Conservation (phyloP, 53 echinoderm and acorn worm species). For the Temnopleurus reevesii region DNA sequence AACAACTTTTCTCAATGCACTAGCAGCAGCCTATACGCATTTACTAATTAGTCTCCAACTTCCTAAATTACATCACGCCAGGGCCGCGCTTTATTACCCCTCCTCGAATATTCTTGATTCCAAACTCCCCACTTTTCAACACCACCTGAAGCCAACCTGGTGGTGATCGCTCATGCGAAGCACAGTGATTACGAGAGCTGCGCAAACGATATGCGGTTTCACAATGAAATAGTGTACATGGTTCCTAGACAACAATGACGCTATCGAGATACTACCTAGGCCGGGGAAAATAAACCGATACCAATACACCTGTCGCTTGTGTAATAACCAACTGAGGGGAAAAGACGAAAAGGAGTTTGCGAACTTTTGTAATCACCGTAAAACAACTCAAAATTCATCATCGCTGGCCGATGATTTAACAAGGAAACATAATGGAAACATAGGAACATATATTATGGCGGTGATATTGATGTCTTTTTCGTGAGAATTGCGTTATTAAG, state of each 20-base stretch:
- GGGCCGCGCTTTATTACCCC: too few species aligned
- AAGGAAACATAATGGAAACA: not conserved
- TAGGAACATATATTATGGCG: not conserved
- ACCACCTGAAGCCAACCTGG: too few species aligned
- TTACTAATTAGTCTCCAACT: too few species aligned
- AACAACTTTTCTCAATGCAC: too few species aligned
- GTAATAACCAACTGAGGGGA: not conserved
- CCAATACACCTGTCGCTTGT: not conserved
- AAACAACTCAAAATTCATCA: slow-evolving; percentile 39
- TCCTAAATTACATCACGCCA: too few species aligned
- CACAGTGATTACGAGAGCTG: not conserved
- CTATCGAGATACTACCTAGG: slow-evolving; percentile 48
- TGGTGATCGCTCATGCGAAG: not conserved
- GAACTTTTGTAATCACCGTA: slow-evolving; percentile 7
- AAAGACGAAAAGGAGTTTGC: not conserved
- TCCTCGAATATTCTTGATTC: too few species aligned
- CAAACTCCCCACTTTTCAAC: too few species aligned
- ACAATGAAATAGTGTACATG: slow-evolving; percentile 56
- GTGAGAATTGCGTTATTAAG: not conserved
- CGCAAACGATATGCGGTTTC: not conserved
- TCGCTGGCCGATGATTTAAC: slow-evolving; percentile 55
- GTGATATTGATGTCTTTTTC: not conserved
- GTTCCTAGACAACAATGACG: slow-evolving; percentile 70
- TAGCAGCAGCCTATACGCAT: too few species aligned
- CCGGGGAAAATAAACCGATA: not conserved